These are phyloP conservation scores for Drosophila quasianomalipes DNA, from an alignment of 2,888 invertebrate species.

Conservation along the genomic window DNA sequence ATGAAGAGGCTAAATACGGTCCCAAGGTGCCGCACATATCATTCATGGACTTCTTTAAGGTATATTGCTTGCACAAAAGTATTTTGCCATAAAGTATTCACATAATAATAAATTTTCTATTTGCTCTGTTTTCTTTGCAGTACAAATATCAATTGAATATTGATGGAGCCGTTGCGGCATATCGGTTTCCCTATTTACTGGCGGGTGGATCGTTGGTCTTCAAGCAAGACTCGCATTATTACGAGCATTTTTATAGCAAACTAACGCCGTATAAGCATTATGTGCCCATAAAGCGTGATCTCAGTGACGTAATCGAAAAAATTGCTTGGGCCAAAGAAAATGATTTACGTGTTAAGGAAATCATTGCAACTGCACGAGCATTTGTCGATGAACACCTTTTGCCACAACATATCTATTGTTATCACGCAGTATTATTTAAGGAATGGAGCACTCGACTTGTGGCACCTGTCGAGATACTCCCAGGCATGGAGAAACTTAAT, in stretches of 20 bases:
- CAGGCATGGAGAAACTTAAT: slow-evolving; percentile 88
- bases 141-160: slow-evolving; percentile 97
- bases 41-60: slow-evolving; percentile 97
- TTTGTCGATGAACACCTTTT: slow-evolving; percentile 92
- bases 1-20: slow-evolving; percentile 93
- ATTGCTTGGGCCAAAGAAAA: slow-evolving; percentile 92
- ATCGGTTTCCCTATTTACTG: slow-evolving; percentile 95
- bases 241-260: slow-evolving; percentile 96
- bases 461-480: slow-evolving; percentile 87
- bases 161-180: slow-evolving; percentile 98
- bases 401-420: slow-evolving; percentile 95
- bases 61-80: slow-evolving; percentile 83
- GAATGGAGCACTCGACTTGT: slow-evolving; percentile 91
- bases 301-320: slow-evolving; percentile 92
- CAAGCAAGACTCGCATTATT: slow-evolving; percentile 97
- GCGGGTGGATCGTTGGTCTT: slow-evolving; percentile 94
- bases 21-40: slow-evolving; percentile 94
- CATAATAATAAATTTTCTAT: neutral
- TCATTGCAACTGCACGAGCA: slow-evolving; percentile 89
- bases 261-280: slow-evolving; percentile 92
- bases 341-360: slow-evolving; percentile 89
- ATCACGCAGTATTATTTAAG: slow-evolving; percentile 91
- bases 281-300: slow-evolving; percentile 91
- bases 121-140: slow-evolving; percentile 86
- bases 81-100: neutral